phyloP scores from a whole-genome alignment of 2,797 vertebrate genomes.

The Synaphobranchus kaupii region DNA sequence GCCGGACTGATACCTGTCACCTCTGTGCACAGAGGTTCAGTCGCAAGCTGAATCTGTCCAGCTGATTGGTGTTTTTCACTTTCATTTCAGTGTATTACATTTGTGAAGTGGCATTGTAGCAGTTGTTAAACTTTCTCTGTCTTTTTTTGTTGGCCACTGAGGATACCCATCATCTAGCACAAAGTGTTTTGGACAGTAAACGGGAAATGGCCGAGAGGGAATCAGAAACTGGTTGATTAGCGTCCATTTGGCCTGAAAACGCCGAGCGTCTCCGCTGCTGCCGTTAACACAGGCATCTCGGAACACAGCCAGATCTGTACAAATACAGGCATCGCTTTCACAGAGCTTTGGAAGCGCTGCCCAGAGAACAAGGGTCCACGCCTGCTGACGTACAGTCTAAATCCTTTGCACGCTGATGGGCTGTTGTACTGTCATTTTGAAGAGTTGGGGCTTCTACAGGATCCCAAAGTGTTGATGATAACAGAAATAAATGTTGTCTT shows the following conservation, averaged over 20 bases:
- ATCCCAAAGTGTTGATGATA: background rate
- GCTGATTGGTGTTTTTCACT: background rate
- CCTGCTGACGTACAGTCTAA: background rate
- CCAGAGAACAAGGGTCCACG: background rate
- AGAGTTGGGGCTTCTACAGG: background rate
- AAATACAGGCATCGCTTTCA: background rate
- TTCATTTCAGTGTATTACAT: conserved; percentile 4
- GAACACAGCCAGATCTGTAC: background rate
- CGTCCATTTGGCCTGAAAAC: background rate
- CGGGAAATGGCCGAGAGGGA: background rate
- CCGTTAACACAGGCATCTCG: background rate
- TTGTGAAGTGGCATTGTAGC: background rate
- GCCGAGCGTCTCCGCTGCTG: background rate
- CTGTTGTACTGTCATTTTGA: background rate
- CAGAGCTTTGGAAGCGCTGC: background rate
- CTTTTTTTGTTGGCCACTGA: background rate
- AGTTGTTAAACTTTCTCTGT: conserved; percentile 1
- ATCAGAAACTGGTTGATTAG: background rate
- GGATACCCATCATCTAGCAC: background rate
- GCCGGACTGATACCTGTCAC: conserved; percentile 67
- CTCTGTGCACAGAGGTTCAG: conserved; percentile 70
- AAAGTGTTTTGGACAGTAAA: background rate
- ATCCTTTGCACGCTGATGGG: background rate
- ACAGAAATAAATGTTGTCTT: background rate
- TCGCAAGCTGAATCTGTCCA: background rate